A percentile compares a stretch with the other conserved stretches of the same genome.
phyloP scores from a whole-genome alignment of 2,888 invertebrate genomes.

The Flexamia atlantica region DNA sequence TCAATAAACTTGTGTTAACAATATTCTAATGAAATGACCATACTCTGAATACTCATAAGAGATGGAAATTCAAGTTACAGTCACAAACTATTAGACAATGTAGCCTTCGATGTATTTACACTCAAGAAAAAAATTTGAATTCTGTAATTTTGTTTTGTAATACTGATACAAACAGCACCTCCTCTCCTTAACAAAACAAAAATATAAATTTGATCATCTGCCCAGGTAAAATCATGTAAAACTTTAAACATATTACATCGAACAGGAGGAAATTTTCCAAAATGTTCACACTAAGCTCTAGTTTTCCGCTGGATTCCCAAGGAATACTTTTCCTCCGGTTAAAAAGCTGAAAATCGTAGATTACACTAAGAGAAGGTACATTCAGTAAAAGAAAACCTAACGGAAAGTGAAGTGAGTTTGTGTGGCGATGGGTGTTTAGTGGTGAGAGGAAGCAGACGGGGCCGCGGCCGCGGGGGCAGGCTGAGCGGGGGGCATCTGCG shows the following conservation, averaged over 20 bases:
- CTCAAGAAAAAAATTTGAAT: neutral
- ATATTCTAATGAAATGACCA: neutral
- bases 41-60: neutral
- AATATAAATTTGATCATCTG: neutral
- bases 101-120: neutral
- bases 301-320: neutral
- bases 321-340: neutral
- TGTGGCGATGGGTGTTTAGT: conserved; percentile 40
- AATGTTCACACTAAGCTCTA: neutral
- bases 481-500: conserved; percentile 29
- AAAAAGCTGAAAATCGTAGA: neutral
- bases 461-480: conserved; percentile 62
- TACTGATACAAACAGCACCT: neutral
- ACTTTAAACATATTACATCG: neutral
- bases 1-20: neutral
- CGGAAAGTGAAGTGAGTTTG: neutral
- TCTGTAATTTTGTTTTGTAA: neutral
- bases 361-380: conserved; percentile 6
- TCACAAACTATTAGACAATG: neutral
- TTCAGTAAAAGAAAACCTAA: neutral
- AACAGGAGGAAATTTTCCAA: neutral
- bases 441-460: conserved; percentile 46
- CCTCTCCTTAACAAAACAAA: neutral
- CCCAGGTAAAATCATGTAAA: neutral
- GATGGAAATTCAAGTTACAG: neutral